Percentiles rank a stretch among this genome's conserved stretches.
phyloP scores from a whole-genome alignment of 2,888 invertebrate genomes.

The Ichneumon xanthorius region DNA sequence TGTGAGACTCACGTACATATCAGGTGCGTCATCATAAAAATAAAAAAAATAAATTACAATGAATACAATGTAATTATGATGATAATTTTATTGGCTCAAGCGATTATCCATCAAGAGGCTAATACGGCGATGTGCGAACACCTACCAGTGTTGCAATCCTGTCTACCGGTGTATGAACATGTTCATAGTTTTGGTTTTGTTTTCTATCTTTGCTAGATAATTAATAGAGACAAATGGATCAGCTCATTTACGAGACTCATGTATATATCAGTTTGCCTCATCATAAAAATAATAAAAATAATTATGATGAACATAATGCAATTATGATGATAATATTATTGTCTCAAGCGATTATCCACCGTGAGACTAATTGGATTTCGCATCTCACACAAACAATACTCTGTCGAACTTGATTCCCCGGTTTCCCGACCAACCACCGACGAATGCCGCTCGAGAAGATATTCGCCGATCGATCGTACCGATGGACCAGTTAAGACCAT shows the following conservation, averaged over 20 bases:
- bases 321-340: too few species aligned
- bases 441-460: background rate
- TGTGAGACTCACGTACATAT: background rate
- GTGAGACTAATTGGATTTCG: too few species aligned
- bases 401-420: too few species aligned
- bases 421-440: background rate
- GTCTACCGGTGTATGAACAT: background rate
- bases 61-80: too few species aligned
- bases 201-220: background rate
- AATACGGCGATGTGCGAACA: too few species aligned
- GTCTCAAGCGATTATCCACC: too few species aligned
- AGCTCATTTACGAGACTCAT: background rate
- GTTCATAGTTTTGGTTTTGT: too few species aligned
- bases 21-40: background rate
- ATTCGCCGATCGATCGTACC: too few species aligned
- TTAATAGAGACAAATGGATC: constrained; percentile 11
- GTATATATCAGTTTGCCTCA: background rate
- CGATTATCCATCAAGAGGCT: too few species aligned
- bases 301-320: background rate
- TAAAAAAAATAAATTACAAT: background rate
- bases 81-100: too few species aligned
- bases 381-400: too few species aligned
- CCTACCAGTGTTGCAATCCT: too few species aligned
- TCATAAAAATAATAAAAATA: background rate
- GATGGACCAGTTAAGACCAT: background rate